Percentiles rank a stretch among this genome's conserved stretches.
Conservation (phyloP, 2,797 vertebrate genomes). For the Pseudochirops corinnae region DNA sequence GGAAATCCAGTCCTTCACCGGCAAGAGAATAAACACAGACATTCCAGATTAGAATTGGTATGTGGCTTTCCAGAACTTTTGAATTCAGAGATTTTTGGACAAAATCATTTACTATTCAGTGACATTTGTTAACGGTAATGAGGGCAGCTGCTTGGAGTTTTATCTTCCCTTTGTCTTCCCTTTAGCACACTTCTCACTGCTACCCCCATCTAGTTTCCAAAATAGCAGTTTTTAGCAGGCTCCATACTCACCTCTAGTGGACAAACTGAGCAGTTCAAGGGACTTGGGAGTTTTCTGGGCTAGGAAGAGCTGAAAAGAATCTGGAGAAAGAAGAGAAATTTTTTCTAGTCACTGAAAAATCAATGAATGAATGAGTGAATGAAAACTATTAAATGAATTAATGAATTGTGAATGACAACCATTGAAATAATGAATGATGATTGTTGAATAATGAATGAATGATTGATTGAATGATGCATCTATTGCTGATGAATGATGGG, state of each 20-base stretch:
- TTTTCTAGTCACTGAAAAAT: neutral
- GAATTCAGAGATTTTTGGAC: slow-evolving; percentile 38
- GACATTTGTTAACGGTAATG: slow-evolving; percentile 62
- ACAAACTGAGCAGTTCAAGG: slow-evolving; percentile 1
- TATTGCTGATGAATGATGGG: neutral
- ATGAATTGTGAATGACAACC: neutral
- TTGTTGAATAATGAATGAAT: neutral
- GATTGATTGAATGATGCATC: neutral
- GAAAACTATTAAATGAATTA: neutral
- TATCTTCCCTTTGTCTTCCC: slow-evolving; percentile 28
- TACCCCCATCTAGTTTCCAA: neutral
- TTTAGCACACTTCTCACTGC: neutral
- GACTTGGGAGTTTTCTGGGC: accelerated
- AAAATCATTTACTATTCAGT: slow-evolving; percentile 59
- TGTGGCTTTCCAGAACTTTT: slow-evolving; percentile 59
- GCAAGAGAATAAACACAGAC: neutral
- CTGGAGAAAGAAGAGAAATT: neutral
- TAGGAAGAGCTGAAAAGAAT: neutral
- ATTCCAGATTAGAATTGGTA: slow-evolving; percentile 20
- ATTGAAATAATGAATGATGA: too few species aligned
- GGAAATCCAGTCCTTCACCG: neutral
- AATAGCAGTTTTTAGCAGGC: slow-evolving; percentile 66
- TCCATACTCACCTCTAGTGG: slow-evolving; percentile 84
- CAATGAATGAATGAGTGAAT: neutral
- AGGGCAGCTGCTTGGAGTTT: slow-evolving; percentile 47